These are phyloP conservation scores for Epistrophe eligans DNA, from an alignment of 2,888 invertebrate genomes.

Conservation along the genomic window DNA sequence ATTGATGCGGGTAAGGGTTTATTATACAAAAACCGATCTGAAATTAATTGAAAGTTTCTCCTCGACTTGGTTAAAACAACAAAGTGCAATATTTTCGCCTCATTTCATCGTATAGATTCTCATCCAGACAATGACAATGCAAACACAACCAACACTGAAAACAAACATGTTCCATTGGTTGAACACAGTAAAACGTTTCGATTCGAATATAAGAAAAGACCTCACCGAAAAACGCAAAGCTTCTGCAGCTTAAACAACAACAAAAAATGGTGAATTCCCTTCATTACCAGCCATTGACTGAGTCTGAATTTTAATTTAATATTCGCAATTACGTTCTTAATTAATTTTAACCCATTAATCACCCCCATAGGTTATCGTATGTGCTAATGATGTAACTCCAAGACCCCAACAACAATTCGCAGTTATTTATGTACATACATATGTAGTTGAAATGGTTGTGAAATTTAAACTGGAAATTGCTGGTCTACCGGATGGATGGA, in stretches of 20 bases:
- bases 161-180: conserved; percentile 61
- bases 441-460: conserved; percentile 23
- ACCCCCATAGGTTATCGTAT: conserved; percentile 23
- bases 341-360: conserved; percentile 61
- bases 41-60: conserved; percentile 71
- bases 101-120: conserved; percentile 37
- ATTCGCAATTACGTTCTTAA: conserved; percentile 69
- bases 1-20: conserved; percentile 6
- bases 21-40: conserved; percentile 21
- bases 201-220: background rate
- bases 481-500: conserved; percentile 46
- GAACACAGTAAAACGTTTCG: conserved; percentile 45
- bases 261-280: conserved; percentile 2
- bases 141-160: conserved; percentile 55
- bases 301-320: conserved; percentile 65
- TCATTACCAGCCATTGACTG: background rate
- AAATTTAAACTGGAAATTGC: conserved; percentile 47
- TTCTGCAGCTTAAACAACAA: background rate
- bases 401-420: background rate
- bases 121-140: conserved; percentile 59
- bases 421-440: background rate
- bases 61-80: conserved; percentile 38
- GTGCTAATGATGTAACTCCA: conserved; percentile 46
- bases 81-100: conserved; percentile 40
- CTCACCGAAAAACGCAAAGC: background rate